Conservation (phyloP, 2,797 vertebrate species). For the Sebastes steindachneri region DNA sequence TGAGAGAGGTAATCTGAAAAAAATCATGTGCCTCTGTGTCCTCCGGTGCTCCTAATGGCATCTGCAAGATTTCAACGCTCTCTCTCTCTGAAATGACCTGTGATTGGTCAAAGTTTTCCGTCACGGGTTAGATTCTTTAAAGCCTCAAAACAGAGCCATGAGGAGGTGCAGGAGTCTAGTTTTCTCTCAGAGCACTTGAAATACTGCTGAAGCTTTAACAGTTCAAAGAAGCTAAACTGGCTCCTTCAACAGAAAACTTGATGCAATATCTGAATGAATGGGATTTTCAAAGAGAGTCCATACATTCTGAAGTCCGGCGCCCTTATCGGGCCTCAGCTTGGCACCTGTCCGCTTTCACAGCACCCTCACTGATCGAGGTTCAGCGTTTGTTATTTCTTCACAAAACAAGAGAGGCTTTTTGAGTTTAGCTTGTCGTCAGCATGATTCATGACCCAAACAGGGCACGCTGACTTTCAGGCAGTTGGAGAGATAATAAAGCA, state of each 20-base stretch:
- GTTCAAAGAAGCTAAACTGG: slow-evolving; percentile 17
- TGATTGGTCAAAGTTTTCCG: no score
- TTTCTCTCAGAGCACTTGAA: no score
- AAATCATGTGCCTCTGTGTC: no score
- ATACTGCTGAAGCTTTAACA: not conserved
- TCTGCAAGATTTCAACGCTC: no score
- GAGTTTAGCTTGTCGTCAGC: slow-evolving; percentile 30
- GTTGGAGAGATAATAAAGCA: not conserved
- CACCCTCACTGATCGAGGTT: slow-evolving; percentile 38
- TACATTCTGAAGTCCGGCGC: not conserved
- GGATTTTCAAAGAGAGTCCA: not conserved
- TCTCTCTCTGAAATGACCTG: no score
- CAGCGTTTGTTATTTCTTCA: slow-evolving; percentile 50
- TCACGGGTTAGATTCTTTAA: no score
- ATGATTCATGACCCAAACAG: slow-evolving; percentile 24
- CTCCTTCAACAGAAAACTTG: slow-evolving; percentile 5
- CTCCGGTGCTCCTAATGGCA: no score
- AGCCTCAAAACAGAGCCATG: no score
- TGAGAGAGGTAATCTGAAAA: no score
- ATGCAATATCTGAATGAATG: not conserved
- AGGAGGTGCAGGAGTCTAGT: no score
- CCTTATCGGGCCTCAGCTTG: slow-evolving; percentile 20
- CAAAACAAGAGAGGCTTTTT: slow-evolving; percentile 43
- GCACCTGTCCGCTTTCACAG: slow-evolving; percentile 49
- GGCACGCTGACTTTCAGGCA: slow-evolving; percentile 32